Base-by-base conservation (phyloP, 1,140 invertebrate species). In the Leptinotarsa defecta region DNA sequence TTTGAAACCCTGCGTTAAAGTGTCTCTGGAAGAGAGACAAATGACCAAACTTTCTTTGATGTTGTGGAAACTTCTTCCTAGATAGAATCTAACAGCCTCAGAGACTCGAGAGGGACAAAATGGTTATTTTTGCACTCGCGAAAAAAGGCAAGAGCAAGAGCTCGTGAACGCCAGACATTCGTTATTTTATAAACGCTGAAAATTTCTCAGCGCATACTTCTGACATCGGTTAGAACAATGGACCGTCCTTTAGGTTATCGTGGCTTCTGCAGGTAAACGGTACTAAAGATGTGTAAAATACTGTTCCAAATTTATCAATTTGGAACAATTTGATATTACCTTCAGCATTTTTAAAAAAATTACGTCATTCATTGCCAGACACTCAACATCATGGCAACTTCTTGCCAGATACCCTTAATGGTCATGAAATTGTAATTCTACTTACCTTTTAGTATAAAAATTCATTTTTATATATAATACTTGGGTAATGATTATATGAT, bases 371-470 rank as follows among this genome's bases (percentile, higher is more conserved):
- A 79, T 80, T 80, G 78, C 73, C 76, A 71, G 79, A 79, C 71
- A 77, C 61, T 79, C 74, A 73, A 22, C 19, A 76, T 72, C 49
- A 67, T 78, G 64, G 63, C 77, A 68, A 79, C 72, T 70, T 70
- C 48, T 52, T 68, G 71, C 72, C 79, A 69, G 78, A 80, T 48
- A 80, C 71, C 75, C 78, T 57, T 80, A 79, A 79, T 70, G 52
- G 79, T 67, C 65, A 74, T 74, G 65, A 77, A 79, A 75, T 74
- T 76, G 57, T 76, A 80, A 79, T 74, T 80, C 1, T 78, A 79
- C 76, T 79, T 78, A 71, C 76, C 74, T 78, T 77, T 79, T 74
- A 80, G 48, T 77, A 75, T 77, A 79, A 77, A 74, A 77, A 8
- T 24, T 79, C 48, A 15, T 57, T 57, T 79, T 71, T 1, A 52